These are phyloP conservation scores for Dromaius novaehollandiae DNA, from an alignment of 2,113 vertebrate species.

Conservation along the genomic window DNA sequence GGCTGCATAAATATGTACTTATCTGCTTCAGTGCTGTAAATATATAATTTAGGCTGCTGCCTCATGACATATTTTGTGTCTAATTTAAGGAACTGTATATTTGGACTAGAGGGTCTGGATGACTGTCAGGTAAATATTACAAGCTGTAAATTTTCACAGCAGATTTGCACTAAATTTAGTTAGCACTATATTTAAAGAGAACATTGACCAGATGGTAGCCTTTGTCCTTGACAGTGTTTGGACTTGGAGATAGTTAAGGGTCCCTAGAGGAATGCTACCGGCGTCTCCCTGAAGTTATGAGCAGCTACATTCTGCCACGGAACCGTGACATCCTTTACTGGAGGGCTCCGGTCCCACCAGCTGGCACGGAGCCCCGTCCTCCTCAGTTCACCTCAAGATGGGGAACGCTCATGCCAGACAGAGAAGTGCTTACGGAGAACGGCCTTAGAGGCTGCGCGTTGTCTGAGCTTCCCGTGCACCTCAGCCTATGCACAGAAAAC, in stretches of 20 bases:
- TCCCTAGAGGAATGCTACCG: background rate
- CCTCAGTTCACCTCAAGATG: background rate
- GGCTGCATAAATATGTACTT: background rate
- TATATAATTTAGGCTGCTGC: slow-evolving; percentile 22
- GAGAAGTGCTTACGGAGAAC: background rate
- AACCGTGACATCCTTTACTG: background rate
- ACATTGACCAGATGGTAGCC: background rate
- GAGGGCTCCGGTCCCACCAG: background rate
- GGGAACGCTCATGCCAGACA: background rate
- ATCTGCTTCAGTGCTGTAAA: background rate
- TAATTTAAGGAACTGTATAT: slow-evolving; percentile 42
- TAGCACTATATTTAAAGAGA: background rate
- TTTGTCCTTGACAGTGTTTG: background rate
- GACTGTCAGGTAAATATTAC: slow-evolving; percentile 46
- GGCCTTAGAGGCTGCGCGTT: background rate
- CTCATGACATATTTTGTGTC: slow-evolving; percentile 1
- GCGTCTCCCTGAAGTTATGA: background rate
- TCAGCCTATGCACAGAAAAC: background rate
- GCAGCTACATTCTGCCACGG: background rate
- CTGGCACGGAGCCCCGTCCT: background rate
- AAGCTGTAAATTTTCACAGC: slow-evolving; percentile 22
- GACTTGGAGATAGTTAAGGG: background rate
- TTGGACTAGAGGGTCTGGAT: slow-evolving; percentile 17
- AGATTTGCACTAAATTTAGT: slow-evolving; percentile 46
- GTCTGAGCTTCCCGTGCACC: background rate